These are phyloP conservation scores for Dione juno DNA, from an alignment of 2,888 invertebrate genomes.

Conservation along the genomic window DNA sequence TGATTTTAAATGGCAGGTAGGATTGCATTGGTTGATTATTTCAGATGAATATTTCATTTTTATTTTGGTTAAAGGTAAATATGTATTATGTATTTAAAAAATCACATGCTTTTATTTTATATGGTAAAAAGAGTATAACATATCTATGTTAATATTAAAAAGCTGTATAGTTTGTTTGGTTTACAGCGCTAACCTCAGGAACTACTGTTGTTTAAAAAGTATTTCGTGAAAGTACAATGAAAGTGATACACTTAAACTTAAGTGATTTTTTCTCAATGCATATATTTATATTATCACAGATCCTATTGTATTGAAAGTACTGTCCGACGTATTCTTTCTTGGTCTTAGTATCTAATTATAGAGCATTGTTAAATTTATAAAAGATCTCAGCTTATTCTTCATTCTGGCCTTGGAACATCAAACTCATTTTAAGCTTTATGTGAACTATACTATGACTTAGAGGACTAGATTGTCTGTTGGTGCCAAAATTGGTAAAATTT, in stretches of 20 bases:
- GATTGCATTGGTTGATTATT: neutral
- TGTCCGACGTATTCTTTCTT: constrained; percentile 19
- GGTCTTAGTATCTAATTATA: constrained; percentile 36
- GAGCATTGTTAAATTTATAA: constrained; percentile 38
- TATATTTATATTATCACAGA: constrained; percentile 1
- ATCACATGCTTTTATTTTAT: no score
- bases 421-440: neutral
- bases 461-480: neutral
- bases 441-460: neutral
- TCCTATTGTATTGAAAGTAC: constrained; percentile 9
- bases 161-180: neutral
- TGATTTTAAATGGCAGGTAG: constrained; percentile 2
- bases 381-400: constrained; percentile 34
- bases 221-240: neutral
- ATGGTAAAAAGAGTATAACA: no score
- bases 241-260: neutral
- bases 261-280: no score
- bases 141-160: no score
- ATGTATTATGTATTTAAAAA: neutral
- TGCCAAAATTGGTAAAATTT: neutral
- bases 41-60: neutral
- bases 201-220: neutral
- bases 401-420: constrained; percentile 16
- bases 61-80: neutral
- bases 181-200: neutral